phyloP scores from a whole-genome alignment of 2,888 invertebrate genomes.

The Caradrina clavipalpis region DNA sequence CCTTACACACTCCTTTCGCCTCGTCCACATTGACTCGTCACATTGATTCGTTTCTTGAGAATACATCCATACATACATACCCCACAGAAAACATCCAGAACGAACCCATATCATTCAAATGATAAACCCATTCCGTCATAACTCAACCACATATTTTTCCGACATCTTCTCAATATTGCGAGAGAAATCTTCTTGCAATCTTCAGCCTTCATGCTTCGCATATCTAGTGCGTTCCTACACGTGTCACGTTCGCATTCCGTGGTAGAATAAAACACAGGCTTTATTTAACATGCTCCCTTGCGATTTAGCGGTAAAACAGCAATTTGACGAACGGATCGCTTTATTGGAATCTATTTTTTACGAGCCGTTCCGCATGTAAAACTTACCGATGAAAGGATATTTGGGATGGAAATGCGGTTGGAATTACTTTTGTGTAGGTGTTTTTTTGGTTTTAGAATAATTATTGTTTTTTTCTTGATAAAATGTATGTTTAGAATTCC shows the following conservation, averaged over 20 bases:
- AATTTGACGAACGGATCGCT: slow-evolving; percentile 28
- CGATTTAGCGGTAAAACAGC: slow-evolving; percentile 40
- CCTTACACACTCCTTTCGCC: too few relatives aligned
- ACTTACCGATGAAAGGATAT: slow-evolving; percentile 38
- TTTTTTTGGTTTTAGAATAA: slow-evolving; percentile 15
- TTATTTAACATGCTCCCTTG: slow-evolving; percentile 39
- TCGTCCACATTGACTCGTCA: too few relatives aligned
- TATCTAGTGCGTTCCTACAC: slow-evolving; percentile 6
- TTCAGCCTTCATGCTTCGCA: slow-evolving; percentile 2
- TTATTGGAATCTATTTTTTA: slow-evolving; percentile 49
- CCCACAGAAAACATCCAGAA: background rate
- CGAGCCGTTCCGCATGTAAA: slow-evolving; percentile 46
- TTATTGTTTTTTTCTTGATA: background rate
- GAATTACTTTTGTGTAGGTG: slow-evolving; percentile 4
- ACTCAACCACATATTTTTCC: slow-evolving; percentile 26
- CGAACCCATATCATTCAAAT: background rate
- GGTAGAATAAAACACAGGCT: slow-evolving; percentile 28
- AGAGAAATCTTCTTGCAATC: background rate
- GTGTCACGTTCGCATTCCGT: slow-evolving; percentile 28
- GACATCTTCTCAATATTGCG: slow-evolving; percentile 3
- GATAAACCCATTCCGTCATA: slow-evolving; percentile 35
- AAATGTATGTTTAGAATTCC: too few relatives aligned
- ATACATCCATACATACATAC: background rate
- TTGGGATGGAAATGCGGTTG: slow-evolving; percentile 20
- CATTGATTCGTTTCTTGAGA: too few relatives aligned